Evolutionary conservation across 2,113 vertebrate species (phyloP), one percentile per base, ranked within the genome.

Genomic region (Hyperopisus bebe): DNA sequence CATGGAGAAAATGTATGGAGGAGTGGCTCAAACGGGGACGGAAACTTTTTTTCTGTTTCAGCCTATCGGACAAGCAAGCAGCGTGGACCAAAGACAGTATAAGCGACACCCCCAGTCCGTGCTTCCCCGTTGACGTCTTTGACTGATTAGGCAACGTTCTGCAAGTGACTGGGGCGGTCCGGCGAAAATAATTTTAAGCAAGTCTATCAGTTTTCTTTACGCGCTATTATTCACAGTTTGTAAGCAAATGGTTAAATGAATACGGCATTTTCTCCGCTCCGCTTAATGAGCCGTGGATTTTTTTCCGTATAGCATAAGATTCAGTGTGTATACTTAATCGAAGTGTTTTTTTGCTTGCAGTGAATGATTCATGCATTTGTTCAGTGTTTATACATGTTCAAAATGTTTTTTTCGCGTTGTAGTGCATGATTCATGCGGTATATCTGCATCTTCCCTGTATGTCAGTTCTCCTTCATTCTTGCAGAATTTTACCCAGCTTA

Each of bases 1-100:
- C 94, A 93, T 94, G 95, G 90, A 10, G 10, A 7, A 90, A 93
- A 80, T 90, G 88, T 90, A 91, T 70, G 3, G 77, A 70, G 91
- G 93, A 95, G 88, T 95, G 94, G 94, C 92, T 66, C 87, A 66
- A 0, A 3, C 17, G 86, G 90, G 94, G 94, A 93, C 93, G 94
- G 95, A 90, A 91, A 91, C 74, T 80, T 80, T 80, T 91, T 77
- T 91, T 88, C 89, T 3, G 0, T 1, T 31, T 86, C 17, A 90
- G 87, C 95, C 94, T 95, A 95, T 95, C 93, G 94, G 39, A 91
- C 70, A 58, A 88, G 35, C 62, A 62, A 83, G 86, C 48, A 19
- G 80, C 21, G 55, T 80, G 39, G 42, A 48, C 9, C 21, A 24
- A 89, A 62, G 39, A 24, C 35, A 19, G 66, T 17, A 17, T 11